These are phyloP conservation scores for Lepidiolamprologus cunningtoni DNA, from an alignment of 2,113 vertebrate genomes.

Conservation along the genomic window DNA sequence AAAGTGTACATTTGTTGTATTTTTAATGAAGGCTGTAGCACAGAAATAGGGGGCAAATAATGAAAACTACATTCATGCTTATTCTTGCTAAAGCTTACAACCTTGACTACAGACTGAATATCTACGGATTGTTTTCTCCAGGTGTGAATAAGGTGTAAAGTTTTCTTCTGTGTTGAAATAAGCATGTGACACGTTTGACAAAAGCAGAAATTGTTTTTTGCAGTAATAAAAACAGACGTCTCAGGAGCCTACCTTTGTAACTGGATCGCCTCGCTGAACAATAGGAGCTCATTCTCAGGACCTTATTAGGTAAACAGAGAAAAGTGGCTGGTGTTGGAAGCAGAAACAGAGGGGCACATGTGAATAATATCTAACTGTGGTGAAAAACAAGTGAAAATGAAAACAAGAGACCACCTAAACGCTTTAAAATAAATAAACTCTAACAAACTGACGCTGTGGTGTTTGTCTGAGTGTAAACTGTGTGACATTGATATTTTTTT, in stretches of 20 bases:
- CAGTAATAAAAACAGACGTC: background rate
- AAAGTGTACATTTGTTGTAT: background rate
- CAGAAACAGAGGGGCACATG: background rate
- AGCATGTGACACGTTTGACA: background rate
- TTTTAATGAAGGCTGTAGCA: background rate
- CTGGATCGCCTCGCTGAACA: background rate
- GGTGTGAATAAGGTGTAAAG: background rate
- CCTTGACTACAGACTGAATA: background rate
- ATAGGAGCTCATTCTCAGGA: background rate
- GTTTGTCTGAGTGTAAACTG: background rate
- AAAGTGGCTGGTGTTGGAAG: background rate
- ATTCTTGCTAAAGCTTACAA: background rate
- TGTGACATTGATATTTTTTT: background rate
- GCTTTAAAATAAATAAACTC: background rate
- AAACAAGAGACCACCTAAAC: background rate
- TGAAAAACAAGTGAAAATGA: background rate
- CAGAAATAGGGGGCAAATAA: background rate
- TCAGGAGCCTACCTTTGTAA: background rate
- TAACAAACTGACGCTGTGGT: background rate
- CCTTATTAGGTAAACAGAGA: slow-evolving; percentile 20
- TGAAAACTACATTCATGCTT: background rate
- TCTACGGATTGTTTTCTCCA: background rate
- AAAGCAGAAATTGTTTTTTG: background rate
- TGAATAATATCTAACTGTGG: background rate
- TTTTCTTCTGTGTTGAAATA: background rate